Evolutionary conservation across 2,888 invertebrate species (phyloP).

Genomic region (Rhagium mordax): DNA sequence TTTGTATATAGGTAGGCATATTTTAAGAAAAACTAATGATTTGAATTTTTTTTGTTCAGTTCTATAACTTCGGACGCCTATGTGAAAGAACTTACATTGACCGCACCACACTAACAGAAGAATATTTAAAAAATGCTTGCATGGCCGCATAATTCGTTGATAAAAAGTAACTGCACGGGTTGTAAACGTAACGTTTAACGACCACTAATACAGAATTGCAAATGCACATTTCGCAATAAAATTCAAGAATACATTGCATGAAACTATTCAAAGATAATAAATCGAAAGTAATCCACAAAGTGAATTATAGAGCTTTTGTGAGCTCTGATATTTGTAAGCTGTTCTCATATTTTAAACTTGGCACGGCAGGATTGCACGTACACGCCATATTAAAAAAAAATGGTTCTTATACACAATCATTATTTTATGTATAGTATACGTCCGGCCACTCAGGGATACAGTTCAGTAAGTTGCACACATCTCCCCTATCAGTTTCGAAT

Average conservation of each 20-base stretch:
- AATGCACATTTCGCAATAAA: background rate
- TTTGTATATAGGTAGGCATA: no score
- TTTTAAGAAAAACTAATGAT: no score
- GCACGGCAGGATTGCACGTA: background rate
- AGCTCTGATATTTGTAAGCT: background rate
- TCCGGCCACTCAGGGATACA: no score
- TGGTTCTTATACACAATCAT: background rate
- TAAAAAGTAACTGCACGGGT: background rate
- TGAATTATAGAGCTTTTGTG: slow-evolving; percentile 22
- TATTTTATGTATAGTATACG: background rate
- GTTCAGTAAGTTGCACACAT: no score
- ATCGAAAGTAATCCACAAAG: slow-evolving; percentile 17
- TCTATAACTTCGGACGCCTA: background rate
- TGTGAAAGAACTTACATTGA: background rate
- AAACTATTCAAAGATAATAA: background rate
- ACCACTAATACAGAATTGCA: background rate
- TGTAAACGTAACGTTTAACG: background rate
- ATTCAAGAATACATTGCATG: slow-evolving; percentile 3
- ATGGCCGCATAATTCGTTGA: background rate
- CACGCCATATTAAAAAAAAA: background rate
- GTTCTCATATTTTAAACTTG: background rate
- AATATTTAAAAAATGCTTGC: background rate
- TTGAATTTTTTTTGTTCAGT: no score
- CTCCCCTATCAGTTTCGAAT: no score
- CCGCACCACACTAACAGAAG: background rate